Evolutionary conservation across 2,797 vertebrate species (phyloP), one percentile per base, ranked within the genome.

Genomic region (Serranus cabrilla): DNA sequence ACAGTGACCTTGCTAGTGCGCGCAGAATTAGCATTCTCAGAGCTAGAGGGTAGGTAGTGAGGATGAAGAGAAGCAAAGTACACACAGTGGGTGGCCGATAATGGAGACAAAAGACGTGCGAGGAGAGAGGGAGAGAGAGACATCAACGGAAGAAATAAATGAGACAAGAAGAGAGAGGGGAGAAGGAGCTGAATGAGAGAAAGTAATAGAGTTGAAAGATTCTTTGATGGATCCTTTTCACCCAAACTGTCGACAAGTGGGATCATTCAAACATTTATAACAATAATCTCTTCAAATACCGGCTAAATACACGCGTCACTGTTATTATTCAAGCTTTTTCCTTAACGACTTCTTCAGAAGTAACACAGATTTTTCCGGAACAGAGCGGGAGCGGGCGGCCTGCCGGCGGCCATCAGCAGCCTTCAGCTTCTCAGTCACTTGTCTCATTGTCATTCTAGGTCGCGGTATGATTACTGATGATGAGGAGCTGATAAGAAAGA

Each of bases 401-500:
- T 7, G 37, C 9, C 67, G 7, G 20, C 17, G 43, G 64, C 67
- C 58, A 18, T 52, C 66, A 9, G 1, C 42, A 56, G 61, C 76
- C 74, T 65, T 64, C 51, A 40, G 81, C 76, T 58, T 45, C 81
- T 59, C 65, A n/a, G 59, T 75, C 71, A 16, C 46, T 65, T 13
- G 76, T 89, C 79, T 92, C 91, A 90, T 86, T 92, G 89, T 84
- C 82, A 90, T 90, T 90, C 87, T 76, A 75, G 86, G 84, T 90
- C 87, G 74, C 79, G 51, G 68, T 60, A 42, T 91, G 89, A 92
- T 94, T 92, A 87, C 89, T 75, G 87, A 88, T 86, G 86, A 91
- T 74, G 87, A 91, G 85, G 80, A 90, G 82, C 88, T 78, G 91
- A 93, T 93, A 93, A 93, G 87, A 71, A 89, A 89, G 82, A 90